A percentile compares a stretch with the other conserved stretches of the same genome.
phyloP scores from a whole-genome alignment of 2,888 invertebrate genomes.

The Xestia c-nigrum region DNA sequence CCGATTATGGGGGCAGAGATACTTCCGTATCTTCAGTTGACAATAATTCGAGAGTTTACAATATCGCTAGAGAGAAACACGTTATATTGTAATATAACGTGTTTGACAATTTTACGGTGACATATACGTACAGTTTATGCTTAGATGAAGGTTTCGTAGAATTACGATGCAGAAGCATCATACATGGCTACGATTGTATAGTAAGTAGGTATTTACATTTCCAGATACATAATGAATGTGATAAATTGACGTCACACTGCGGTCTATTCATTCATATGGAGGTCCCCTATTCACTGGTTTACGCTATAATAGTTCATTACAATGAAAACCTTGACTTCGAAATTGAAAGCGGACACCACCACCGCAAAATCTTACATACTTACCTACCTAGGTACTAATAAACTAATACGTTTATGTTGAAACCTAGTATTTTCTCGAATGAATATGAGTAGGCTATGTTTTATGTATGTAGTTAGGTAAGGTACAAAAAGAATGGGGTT shows the following conservation, averaged over 20 bases:
- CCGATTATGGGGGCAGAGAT: too few species aligned
- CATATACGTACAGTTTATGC: conserved; percentile 15
- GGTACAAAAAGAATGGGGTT: not conserved
- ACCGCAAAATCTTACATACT: conserved; percentile 72
- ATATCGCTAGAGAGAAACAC: too few species aligned
- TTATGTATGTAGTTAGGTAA: not conserved
- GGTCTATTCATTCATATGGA: conserved; percentile 70
- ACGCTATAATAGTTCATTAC: conserved; percentile 76
- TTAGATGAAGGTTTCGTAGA: conserved; percentile 41
- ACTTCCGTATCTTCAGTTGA: too few species aligned
- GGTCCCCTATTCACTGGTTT: conserved; percentile 75
- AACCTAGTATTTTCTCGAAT: conserved; percentile 49
- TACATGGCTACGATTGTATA: not conserved
- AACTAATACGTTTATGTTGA: conserved; percentile 19
- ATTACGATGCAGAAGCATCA: conserved; percentile 20
- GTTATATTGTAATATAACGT: too few species aligned
- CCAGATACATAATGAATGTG: conserved; percentile 38
- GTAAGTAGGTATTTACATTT: too few species aligned
- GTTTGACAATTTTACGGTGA: too few species aligned
- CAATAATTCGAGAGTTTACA: too few species aligned
- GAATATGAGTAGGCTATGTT: not conserved
- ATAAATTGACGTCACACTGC: conserved; percentile 71
- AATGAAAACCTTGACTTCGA: conserved; percentile 77
- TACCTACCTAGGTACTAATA: conserved; percentile 20
- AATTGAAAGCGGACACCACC: conserved; percentile 79